phyloP scores from a whole-genome alignment of 2,797 vertebrate genomes.

The Hippoglossus hippoglossus region DNA sequence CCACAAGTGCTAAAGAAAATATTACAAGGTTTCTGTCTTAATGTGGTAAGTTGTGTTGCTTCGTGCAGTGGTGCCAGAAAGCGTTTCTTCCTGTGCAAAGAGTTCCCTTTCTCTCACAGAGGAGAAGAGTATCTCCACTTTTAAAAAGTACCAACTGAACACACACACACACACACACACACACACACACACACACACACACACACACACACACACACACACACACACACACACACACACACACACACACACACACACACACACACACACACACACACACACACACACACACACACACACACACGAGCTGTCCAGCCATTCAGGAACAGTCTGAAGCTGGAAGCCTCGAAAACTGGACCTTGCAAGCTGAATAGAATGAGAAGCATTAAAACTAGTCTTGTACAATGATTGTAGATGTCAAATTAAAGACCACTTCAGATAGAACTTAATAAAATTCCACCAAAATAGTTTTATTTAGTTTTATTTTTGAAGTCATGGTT shows the following conservation, averaged over 20 bases:
- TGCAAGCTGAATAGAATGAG: constrained; percentile 8
- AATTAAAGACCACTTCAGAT: constrained; percentile 30
- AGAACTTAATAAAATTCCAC: constrained; percentile 3
- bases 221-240: neutral
- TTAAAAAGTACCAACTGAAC: constrained; percentile 3
- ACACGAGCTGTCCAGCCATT: neutral
- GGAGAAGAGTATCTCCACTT: constrained; percentile 41
- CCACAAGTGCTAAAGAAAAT: neutral
- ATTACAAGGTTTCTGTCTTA: neutral
- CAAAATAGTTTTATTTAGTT: neutral
- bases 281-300: neutral
- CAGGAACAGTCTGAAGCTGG: constrained; percentile 31
- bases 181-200: neutral
- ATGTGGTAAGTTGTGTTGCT: neutral
- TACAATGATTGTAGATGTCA: neutral
- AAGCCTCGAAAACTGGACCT: constrained; percentile 26
- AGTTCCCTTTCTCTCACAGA: constrained; percentile 50
- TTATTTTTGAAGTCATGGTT: constrained; percentile 7
- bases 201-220: neutral
- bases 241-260: neutral
- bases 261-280: neutral
- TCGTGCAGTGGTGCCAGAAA: constrained; percentile 60
- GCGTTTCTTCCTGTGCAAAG: constrained; percentile 61
- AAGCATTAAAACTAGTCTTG: constrained; percentile 15
- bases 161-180: neutral